A percentile compares a stretch with the other conserved stretches of the same genome.
Evolutionary conservation across 2,113 vertebrate species (phyloP).

Genomic region (Trachemys scripta): DNA sequence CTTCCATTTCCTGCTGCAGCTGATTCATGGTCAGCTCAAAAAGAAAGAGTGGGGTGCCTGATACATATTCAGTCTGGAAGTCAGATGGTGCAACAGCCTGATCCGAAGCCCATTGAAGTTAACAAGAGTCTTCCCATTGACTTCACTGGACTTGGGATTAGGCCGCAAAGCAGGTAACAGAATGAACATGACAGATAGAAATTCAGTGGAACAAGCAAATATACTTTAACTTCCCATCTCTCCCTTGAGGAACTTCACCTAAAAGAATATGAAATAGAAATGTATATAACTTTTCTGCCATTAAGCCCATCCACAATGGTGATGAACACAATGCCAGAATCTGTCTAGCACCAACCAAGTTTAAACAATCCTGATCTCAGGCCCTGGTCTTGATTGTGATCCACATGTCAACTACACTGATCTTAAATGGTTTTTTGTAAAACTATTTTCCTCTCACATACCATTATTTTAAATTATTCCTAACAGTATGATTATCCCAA

Average conservation of each 20-base stretch:
- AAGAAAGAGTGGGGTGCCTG: conserved; percentile 2
- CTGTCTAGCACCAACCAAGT: neutral
- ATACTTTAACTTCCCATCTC: neutral
- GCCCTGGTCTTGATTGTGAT: neutral
- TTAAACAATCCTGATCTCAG: neutral
- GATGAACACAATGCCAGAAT: neutral
- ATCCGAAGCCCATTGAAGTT: neutral
- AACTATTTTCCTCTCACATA: conserved; percentile 2
- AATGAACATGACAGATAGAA: neutral
- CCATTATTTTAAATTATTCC: conserved; percentile 23
- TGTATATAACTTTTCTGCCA: neutral
- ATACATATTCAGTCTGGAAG: conserved; percentile 18
- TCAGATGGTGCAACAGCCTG: neutral
- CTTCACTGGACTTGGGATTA: neutral
- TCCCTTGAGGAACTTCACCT: neutral
- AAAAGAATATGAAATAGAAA: conserved; percentile 11
- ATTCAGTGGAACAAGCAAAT: neutral
- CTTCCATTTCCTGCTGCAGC: conserved; percentile 26
- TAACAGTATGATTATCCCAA: conserved; percentile 18
- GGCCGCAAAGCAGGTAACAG: neutral
- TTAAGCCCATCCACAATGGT: neutral
- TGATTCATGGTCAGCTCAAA: conserved; percentile 14
- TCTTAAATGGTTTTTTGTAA: conserved; percentile 34
- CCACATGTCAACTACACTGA: conserved; percentile 1
- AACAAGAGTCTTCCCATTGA: neutral